Evolutionary conservation across 1,140 invertebrate genomes (phyloP).

Genomic region (Oryzaephilus surinamensis): DNA sequence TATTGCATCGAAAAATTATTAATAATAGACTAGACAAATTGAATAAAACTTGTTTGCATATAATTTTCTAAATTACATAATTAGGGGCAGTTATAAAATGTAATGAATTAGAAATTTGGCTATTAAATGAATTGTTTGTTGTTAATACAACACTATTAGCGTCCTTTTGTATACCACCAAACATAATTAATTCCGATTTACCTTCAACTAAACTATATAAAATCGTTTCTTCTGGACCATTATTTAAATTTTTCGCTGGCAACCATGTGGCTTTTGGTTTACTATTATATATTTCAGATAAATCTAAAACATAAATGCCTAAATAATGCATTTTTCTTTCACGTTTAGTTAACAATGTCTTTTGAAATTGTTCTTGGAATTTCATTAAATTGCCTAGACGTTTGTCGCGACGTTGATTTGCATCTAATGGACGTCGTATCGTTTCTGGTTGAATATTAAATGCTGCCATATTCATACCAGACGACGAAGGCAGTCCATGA

Average conservation of each 20-base stretch:
- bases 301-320: conserved; percentile 79
- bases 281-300: conserved; percentile 55
- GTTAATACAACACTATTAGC: conserved; percentile 40
- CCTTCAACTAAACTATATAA: conserved; percentile 82
- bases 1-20: no score
- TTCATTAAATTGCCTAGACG: neutral
- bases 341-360: neutral
- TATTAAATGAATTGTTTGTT: conserved; percentile 29
- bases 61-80: conserved; percentile 51
- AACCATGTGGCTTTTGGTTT: conserved; percentile 67
- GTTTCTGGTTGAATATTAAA: conserved; percentile 11
- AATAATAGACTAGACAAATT: no score
- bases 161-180: conserved; percentile 85
- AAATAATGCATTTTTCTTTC: conserved; percentile 36
- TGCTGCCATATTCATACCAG: conserved; percentile 13
- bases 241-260: conserved; percentile 49
- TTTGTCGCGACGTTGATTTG: neutral
- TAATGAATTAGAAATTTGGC: conserved; percentile 65
- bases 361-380: neutral
- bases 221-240: conserved; percentile 78
- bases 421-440: no score
- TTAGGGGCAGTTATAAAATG: conserved; percentile 67
- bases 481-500: conserved; percentile 4
- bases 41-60: no score
- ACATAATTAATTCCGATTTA: conserved; percentile 85